Base-by-base conservation (phyloP, 2,797 vertebrate genomes). In the Poecilia velifera region DNA sequence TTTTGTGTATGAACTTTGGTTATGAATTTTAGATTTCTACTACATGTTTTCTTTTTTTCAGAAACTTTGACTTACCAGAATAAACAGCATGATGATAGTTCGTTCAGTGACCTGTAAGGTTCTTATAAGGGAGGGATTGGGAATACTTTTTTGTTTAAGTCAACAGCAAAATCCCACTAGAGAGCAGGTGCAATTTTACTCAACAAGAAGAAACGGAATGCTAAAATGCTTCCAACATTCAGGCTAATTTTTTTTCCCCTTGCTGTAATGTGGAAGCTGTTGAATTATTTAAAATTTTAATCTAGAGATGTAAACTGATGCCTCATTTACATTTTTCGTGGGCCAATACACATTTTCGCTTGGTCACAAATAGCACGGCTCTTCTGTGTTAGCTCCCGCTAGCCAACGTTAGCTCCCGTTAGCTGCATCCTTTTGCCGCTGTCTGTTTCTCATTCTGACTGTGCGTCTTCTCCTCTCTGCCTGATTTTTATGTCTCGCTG, bases 361-460 rank as follows among this genome's bases (percentile, higher is more conserved):
- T 71, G 16, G 39, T 1, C 43, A 14, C 55, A 72, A 70, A 41
- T 12, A 12, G 39, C 10, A 31, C 55, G 25, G 7, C 16, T 31
- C 47, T 4, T 9, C 73, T 66, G 72, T 6, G 39, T 39, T 39
- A 39, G 41, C 41, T 45, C 43, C 43, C 10, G 3, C 14, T 47
- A 47, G 14, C 46, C 3, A 45, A 45, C 10, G 25, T 43, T 64
- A 55, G 43, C 66, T 45, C 20, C 59, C 34, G 53, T 41, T 71
- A 7, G 14, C 20, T 6, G 57, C 45, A 20, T 83, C 62, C 2
- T 76, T 51, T 47, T 6, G 66, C n/a, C 46, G 6, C 28, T 64
- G 73, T 72, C 80, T 41, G 20, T n/a, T 71, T 71, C 64, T 68
- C 22, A 43, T 45, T 71, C 68, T 13, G 13, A n/a, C 39, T 18